phyloP scores from a whole-genome alignment of 2,797 vertebrate species.

The Siniperca obscura region DNA sequence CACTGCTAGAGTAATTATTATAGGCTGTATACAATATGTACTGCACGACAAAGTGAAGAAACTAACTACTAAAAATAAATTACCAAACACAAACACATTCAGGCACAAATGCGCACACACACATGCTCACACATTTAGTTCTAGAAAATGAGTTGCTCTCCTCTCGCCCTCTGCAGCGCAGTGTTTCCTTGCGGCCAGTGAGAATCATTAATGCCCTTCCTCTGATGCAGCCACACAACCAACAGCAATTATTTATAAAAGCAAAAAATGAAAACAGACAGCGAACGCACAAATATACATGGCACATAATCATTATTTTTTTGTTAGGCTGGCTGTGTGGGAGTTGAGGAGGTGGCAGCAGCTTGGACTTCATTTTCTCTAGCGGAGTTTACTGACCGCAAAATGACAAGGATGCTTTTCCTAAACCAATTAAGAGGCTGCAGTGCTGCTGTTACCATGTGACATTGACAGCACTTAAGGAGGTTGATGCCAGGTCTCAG shows the following conservation, averaged over 20 bases:
- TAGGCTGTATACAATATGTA: constrained; percentile 55
- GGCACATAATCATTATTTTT: constrained; percentile 81
- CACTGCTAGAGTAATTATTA: constrained; percentile 54
- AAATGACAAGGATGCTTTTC: constrained; percentile 83
- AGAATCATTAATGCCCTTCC: constrained; percentile 84
- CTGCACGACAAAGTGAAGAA: constrained; percentile 57
- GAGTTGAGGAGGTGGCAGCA: constrained; percentile 66
- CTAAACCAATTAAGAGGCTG: constrained; percentile 83
- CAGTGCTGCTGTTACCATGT: constrained; percentile 72
- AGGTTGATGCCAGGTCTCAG: constrained; percentile 65
- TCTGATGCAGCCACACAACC: constrained; percentile 81
- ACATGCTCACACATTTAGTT: constrained; percentile 49
- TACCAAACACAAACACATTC: constrained; percentile 60
- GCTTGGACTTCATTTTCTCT: constrained; percentile 78
- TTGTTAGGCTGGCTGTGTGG: constrained; percentile 68
- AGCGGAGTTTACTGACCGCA: constrained; percentile 81
- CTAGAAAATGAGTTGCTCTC: constrained; percentile 70
- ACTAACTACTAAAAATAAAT: constrained; percentile 64
- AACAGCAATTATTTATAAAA: constrained; percentile 88
- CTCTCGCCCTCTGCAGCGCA: constrained; percentile 59
- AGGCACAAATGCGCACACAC: constrained; percentile 38
- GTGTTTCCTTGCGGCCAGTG: constrained; percentile 74
- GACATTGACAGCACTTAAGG: constrained; percentile 83
- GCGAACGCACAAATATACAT: constrained; percentile 76
- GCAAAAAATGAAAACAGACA: constrained; percentile 81